Conservation (phyloP, 2,797 vertebrate genomes). For the Cuculus canorus region DNA sequence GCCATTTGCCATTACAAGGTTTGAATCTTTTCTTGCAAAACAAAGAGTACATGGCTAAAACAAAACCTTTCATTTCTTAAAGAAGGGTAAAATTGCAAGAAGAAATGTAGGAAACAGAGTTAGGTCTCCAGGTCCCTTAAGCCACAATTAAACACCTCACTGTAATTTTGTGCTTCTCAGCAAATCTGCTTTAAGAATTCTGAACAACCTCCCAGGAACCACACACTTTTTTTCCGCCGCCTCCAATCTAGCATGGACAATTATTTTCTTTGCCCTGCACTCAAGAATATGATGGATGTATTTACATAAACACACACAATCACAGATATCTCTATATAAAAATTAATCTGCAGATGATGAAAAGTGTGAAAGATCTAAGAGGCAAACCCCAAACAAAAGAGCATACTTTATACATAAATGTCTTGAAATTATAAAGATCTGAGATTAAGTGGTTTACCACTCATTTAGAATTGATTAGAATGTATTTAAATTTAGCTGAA, state of each 20-base stretch:
- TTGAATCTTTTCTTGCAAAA: neutral
- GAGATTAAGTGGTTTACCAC: slow-evolving; percentile 70
- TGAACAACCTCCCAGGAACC: neutral
- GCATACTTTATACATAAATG: slow-evolving; percentile 64
- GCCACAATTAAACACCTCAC: neutral
- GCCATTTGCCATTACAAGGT: neutral
- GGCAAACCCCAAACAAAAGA: slow-evolving; percentile 63
- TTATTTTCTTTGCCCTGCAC: slow-evolving; percentile 54
- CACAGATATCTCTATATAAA: slow-evolving; percentile 26
- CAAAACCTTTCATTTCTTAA: neutral
- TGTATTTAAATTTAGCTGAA: slow-evolving; percentile 71
- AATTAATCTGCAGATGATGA: slow-evolving; percentile 57
- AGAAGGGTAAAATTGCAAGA: neutral
- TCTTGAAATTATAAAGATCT: slow-evolving; percentile 70
- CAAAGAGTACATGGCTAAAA: neutral
- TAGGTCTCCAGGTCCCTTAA: slow-evolving; percentile 1
- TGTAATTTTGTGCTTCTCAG: neutral
- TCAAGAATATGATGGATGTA: slow-evolving; percentile 49
- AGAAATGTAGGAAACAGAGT: neutral
- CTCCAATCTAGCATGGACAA: slow-evolving; percentile 11
- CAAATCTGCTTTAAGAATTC: slow-evolving; percentile 23
- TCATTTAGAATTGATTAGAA: slow-evolving; percentile 71
- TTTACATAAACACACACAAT: slow-evolving; percentile 35
- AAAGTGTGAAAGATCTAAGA: slow-evolving; percentile 62
- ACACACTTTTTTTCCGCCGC: neutral